Base-by-base conservation (phyloP, 2,797 vertebrate genomes). In the Gobionotothen gibberifrons region DNA sequence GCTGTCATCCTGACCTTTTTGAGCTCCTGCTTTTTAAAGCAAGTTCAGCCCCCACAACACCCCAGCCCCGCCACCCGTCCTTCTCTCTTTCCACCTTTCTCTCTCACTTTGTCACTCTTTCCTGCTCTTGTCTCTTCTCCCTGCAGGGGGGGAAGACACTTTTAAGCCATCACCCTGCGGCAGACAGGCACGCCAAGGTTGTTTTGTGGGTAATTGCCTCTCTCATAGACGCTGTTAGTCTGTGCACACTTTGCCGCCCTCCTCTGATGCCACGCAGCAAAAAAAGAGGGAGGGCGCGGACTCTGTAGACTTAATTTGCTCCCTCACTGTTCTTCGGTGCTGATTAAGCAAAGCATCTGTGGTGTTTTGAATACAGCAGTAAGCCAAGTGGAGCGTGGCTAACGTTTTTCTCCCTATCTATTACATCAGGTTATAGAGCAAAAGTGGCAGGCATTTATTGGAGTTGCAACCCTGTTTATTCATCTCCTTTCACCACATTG, bases 1-100 rank as follows among this genome's bases (percentile, higher is more conserved):
- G 93, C 92, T 93, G 92, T 93, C 90, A 87, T 88, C 89, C 90
- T 95, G 93, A 95, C 94, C 93, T 95, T 95, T 95, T 90, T 91
- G 88, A 90, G 91, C 89, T 90, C 78, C 83, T 86, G 85, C 83
- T 89, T 90, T 92, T 91, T 87, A 88, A 88, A 92, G 84, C 67
- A 72, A 86, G 88, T 91, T 90, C 79, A 89, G 71, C 73, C 78
- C 54, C 78, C 62, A 59, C 19, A 4, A 48, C 66, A 55, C 63
- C 72, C 59, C 29, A 32, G 71, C 72, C 64, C 77, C 19, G 46
- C 78, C 83, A 76, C 82, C 75, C 67, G 55, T 87, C 87, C 83
- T 69, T 82, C 83, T 85, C 70, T 78, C 74, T 86, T 78, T 81
- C 85, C 85, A 88, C 85, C 87, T 88, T 88, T 86, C 89, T 79